Evolutionary conservation across 2,113 vertebrate genomes (phyloP), one percentile per base, ranked within the genome.

Genomic region (Gymnogyps californianus): DNA sequence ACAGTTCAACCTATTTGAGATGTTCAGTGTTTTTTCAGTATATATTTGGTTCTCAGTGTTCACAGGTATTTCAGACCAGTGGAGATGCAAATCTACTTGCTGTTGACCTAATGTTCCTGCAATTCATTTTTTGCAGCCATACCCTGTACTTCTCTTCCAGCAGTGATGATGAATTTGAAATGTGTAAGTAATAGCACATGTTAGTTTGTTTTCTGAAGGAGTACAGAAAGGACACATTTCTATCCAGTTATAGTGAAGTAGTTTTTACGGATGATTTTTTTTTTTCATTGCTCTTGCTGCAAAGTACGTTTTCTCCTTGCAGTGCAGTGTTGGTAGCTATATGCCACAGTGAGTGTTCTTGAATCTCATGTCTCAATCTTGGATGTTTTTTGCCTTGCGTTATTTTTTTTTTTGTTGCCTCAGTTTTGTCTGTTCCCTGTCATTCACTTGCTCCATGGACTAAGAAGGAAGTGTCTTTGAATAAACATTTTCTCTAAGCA

Each of bases 111-210:
- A 26, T 38, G 7, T 40, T 83, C 29, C 46, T 67, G 57, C 42
- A 7, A 88, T 96, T 72, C 4, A 0, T 69, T 82, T 96, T 29
- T 94, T 91, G 31, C 93, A 98, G 97, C 79, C 44, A 1, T n/a
- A 19, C 90, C 47, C 36, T 90, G 67, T n/a, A 18, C 65, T 31
- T 96, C 70, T 97, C 86, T 28, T 95, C 96, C 26, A 96, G 96
- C 90, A 97, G 93, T 5, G 98, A 98, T 32, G 98, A 98, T 2
- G 98, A 99, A 11, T 98, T 98, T 96, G 98, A 99, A 51, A 70
- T 51, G 21, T 96, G 99, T 99, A 96, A 98, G 99, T 98, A 93
- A 42, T 9, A 76, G 13, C 42, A 8, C 5, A 13, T 2, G 0
- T 42, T 52, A 4, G 2, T 79, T 80, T 55, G 32, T 69, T 42